A percentile compares a stretch with the other conserved stretches of the same genome.
Conservation (phyloP, 2,797 vertebrate genomes). For the Urocyon cinereoargenteus region DNA sequence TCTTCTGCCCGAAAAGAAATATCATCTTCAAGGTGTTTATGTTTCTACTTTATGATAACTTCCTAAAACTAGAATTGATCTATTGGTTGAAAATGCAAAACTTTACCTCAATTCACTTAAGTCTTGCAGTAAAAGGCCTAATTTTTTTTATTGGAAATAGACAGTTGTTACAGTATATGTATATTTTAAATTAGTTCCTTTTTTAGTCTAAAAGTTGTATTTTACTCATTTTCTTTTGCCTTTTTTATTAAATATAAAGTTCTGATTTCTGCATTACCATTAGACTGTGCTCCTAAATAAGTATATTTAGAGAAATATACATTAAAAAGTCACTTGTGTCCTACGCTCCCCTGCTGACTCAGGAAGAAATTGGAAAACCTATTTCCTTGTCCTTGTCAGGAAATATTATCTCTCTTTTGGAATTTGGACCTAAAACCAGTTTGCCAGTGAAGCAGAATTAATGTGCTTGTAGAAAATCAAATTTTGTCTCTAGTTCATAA, state of each 20-base stretch:
- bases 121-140: neutral
- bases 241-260: neutral
- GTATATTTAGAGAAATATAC: neutral
- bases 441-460: conserved; percentile 6
- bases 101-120: neutral
- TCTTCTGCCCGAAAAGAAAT: neutral
- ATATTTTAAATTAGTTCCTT: neutral
- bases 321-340: neutral
- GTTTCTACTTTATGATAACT: neutral
- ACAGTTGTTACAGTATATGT: neutral
- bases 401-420: neutral
- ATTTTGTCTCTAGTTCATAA: neutral
- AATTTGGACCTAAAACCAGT: neutral
- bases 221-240: neutral
- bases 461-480: neutral
- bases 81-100: neutral
- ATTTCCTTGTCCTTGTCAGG: conserved; percentile 15
- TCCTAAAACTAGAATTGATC: neutral
- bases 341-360: neutral
- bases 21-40: conserved; percentile 7
- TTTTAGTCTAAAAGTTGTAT: neutral
- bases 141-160: neutral
- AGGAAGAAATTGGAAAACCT: neutral
- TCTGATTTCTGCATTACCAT: neutral
- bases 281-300: neutral